Evolutionary conservation across 2,113 vertebrate genomes (phyloP), one percentile per base, ranked within the genome.

Genomic region (Ophthalmolycus amberensis): DNA sequence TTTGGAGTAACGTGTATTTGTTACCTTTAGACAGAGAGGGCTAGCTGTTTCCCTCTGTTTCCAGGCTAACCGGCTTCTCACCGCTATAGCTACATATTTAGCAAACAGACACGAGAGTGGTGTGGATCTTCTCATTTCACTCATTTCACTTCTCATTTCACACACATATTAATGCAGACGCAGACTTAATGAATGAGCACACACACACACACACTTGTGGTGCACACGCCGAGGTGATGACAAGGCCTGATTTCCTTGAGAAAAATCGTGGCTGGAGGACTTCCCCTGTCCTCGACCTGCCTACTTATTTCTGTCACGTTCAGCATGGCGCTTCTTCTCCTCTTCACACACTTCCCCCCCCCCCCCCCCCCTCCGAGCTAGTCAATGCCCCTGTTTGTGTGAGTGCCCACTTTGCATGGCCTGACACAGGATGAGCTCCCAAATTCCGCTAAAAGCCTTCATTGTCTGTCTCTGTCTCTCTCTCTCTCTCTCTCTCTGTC

Each of bases 361-460:
- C n/a, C 6, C 22, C 46, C 46, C 14, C 48, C 42, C 54, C 42
- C 42, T 48, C 69, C 50, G 71, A 0, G 79, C n/a, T 0, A 14
- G 60, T 95, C 94, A 95, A 96, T 93, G 92, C 79, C 82, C 87
- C 90, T 90, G 90, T 94, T 95, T 96, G 94, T 96, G 93, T 79
- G 42, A 68, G 77, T 91, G 93, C 82, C 90, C 93, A 91, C 90
- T 92, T 93, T 92, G 90, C 94, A 90, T 92, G 88, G 91, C 83
- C 88, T 58, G 85, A 94, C 93, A 82, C 27, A 90, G 91, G 91
- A 87, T 85, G 74, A 95, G 87, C 78, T 77, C 88, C 84, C 66
- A 79, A 80, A 79, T 77, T 75, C 75, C 4, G 90, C 91, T 95
- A 94, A 96, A 89, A 92, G 85, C 38, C 48, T 27, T 37, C 93